Evolutionary conservation across 2,888 invertebrate genomes (phyloP), one percentile per base, ranked within the genome.

Genomic region (Parochlus steinenii): DNA sequence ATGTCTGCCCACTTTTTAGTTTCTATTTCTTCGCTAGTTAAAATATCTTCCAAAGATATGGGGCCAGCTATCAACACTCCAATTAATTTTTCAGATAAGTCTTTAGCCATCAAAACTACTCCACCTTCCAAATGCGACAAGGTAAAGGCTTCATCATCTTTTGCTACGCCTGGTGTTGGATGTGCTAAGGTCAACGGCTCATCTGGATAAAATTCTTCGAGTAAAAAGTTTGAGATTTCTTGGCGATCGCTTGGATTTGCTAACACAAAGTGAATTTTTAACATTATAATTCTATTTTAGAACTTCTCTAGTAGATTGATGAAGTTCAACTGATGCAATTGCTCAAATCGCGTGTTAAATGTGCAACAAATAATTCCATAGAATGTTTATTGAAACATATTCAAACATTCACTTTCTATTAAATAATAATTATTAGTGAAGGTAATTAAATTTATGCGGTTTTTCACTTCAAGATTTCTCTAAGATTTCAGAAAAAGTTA

Each of bases 121-220:
- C 50, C 49, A 12, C 46, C 39, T 2, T 40, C 17, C 1, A 56
- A 39, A 14, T 50, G 45, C 3, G 49, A 47, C 27, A 51, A 43
- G 28, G 45, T 42, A 22, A 48, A 53, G 3, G 47, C 43, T 27
- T 48, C 46, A 40, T 56, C 56, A 2, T 40, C 38, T 6, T 47
- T 47, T 3, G 48, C 52, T 12, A 47, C 43, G 4, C 41, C 41
- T 28, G 35, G 39, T 1, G 55, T 54, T 4, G 43, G 41, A 15
- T 43, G 47, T 19, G 52, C 54, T 1, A 40, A 36, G 3, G 50
- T 53, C 4, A 55, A 30, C 3, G 55, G 56, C 28, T 56, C 55
- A 14, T 56, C 55, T 1, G 33, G 44, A 26, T 54, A 56, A 27
- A 48, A 56, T 33, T 53, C 46, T 6, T 27, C 19, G n/a, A 46